Evolutionary conservation across 2,888 invertebrate species (phyloP).

Genomic region (Nymphalis polychloros): DNA sequence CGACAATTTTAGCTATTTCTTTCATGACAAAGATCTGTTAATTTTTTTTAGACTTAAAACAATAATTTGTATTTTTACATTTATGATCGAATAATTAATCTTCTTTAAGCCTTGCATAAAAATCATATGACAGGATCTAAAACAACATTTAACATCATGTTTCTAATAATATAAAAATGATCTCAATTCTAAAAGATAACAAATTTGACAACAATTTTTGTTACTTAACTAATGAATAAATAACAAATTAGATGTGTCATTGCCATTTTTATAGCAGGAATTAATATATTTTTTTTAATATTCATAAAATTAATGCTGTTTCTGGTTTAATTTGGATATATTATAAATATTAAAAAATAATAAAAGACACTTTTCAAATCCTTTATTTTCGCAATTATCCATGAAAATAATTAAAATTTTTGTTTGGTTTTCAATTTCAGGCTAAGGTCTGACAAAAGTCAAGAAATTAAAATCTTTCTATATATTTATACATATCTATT

Average conservation of each 20-base stretch:
- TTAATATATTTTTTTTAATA: background rate
- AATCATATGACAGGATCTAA: conserved; percentile 17
- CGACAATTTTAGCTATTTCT: conserved; percentile 2
- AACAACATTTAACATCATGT: conserved; percentile 16
- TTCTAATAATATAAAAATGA: conserved; percentile 15
- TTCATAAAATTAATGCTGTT: background rate
- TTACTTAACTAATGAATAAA: conserved; percentile 32
- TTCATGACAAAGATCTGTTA: background rate
- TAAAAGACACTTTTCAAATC: no score
- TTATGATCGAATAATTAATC: no score
- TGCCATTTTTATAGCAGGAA: background rate
- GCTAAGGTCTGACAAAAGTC: no score
- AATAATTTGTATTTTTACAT: background rate
- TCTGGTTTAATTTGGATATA: background rate
- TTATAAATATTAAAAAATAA: no score
- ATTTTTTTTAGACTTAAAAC: background rate
- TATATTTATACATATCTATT: background rate
- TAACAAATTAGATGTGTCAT: conserved; percentile 22
- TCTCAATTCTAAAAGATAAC: conserved; percentile 31
- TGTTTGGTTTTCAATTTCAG: no score
- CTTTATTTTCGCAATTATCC: no score
- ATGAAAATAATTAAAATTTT: no score
- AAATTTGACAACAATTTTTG: conserved; percentile 35
- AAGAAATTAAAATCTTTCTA: no score
- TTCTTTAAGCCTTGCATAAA: no score